These are phyloP conservation scores for Anniella stebbinsi DNA, from an alignment of 2,797 vertebrate genomes.

Conservation along the genomic window DNA sequence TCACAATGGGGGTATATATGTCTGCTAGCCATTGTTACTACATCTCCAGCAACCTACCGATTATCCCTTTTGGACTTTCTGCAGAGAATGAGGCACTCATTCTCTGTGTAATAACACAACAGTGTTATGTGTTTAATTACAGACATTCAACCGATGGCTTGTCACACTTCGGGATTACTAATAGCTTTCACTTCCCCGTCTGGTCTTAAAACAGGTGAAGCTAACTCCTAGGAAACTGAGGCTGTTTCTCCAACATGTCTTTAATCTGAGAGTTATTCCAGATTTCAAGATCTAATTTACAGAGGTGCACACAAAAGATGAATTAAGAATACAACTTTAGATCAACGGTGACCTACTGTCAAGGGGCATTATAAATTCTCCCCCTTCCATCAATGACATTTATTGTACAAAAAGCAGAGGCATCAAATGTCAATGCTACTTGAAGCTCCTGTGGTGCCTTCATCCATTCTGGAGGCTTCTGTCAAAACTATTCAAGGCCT, in stretches of 20 bases:
- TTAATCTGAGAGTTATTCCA: neutral
- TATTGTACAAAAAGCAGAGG: slow-evolving; percentile 27
- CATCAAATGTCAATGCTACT: neutral
- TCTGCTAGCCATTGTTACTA: neutral
- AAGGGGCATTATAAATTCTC: slow-evolving; percentile 34
- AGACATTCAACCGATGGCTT: slow-evolving; percentile 10
- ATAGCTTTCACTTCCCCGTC: neutral
- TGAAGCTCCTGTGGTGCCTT: slow-evolving; percentile 14
- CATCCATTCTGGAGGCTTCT: neutral
- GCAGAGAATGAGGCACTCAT: slow-evolving; percentile 6
- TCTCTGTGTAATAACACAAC: neutral
- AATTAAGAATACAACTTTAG: slow-evolving; percentile 40
- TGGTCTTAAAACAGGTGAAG: slow-evolving; percentile 12
- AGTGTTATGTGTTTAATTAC: slow-evolving; percentile 33
- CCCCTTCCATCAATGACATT: slow-evolving; percentile 17
- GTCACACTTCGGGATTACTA: slow-evolving; percentile 16
- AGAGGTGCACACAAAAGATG: slow-evolving; percentile 17
- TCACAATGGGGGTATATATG: neutral
- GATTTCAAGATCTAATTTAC: slow-evolving; percentile 35
- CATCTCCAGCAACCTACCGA: slow-evolving; percentile 10
- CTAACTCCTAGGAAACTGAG: slow-evolving; percentile 33
- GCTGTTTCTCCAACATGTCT: slow-evolving; percentile 14
- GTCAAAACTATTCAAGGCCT: neutral
- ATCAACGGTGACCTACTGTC: slow-evolving; percentile 14
- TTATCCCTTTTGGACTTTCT: slow-evolving; percentile 3